phyloP scores from a whole-genome alignment of 1,140 invertebrate genomes.

The Vanessa atalanta region DNA sequence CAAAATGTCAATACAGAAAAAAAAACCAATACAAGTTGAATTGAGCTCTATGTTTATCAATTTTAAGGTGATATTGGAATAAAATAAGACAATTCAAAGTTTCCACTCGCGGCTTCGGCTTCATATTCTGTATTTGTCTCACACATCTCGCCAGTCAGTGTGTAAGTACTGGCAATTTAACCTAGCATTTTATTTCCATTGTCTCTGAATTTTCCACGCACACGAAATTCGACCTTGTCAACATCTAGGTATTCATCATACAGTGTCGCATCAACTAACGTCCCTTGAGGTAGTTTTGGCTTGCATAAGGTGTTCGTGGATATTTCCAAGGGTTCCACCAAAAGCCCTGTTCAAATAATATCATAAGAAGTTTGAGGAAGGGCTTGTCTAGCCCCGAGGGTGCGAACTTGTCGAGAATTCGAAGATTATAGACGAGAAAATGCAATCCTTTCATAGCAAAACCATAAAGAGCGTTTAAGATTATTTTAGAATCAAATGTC shows the following conservation, averaged over 20 bases:
- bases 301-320: slow-evolving; percentile 43
- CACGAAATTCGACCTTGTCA: slow-evolving; percentile 46
- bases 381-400: slow-evolving; percentile 61
- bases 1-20: slow-evolving; percentile 49
- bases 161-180: slow-evolving; percentile 71
- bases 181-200: slow-evolving; percentile 64
- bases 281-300: slow-evolving; percentile 53
- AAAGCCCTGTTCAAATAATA: slow-evolving; percentile 73
- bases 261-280: background rate
- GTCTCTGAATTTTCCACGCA: slow-evolving; percentile 40
- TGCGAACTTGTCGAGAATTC: slow-evolving; percentile 47
- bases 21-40: slow-evolving; percentile 21
- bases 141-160: slow-evolving; percentile 61
- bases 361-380: slow-evolving; percentile 69
- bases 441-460: background rate
- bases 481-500: no score
- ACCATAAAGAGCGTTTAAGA: background rate
- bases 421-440: slow-evolving; percentile 1
- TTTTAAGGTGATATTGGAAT: slow-evolving; percentile 32
- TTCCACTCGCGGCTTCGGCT: slow-evolving; percentile 47
- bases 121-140: slow-evolving; percentile 68
- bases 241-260: slow-evolving; percentile 39
- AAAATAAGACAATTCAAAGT: slow-evolving; percentile 32
- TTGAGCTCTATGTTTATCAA: slow-evolving; percentile 21
- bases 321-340: slow-evolving; percentile 41